Evolutionary conservation across 1,140 invertebrate genomes (phyloP).

Genomic region (Apis florea): DNA sequence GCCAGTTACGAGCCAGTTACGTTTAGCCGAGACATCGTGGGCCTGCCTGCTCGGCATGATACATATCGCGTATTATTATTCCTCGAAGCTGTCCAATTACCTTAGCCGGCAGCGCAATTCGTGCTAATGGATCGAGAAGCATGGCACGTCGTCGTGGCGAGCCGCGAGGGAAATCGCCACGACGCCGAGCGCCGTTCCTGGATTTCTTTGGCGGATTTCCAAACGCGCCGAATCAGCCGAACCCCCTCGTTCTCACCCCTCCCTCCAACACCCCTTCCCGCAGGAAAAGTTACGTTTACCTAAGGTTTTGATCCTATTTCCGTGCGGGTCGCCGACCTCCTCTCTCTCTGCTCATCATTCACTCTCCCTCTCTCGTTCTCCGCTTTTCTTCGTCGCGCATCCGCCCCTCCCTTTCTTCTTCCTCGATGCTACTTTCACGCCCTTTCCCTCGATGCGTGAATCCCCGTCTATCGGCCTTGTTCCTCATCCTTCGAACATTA

Average conservation of each 20-base stretch:
- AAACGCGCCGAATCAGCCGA: constrained; percentile 68
- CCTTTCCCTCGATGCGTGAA: too few relatives aligned
- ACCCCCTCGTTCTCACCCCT: constrained; percentile 1
- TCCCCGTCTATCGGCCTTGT: too few relatives aligned
- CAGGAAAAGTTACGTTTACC: constrained; percentile 76
- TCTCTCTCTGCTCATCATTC: constrained; percentile 36
- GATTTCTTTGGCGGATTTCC: constrained; percentile 76
- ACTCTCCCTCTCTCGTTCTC: constrained; percentile 37
- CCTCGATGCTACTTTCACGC: too few relatives aligned
- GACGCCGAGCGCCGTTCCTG: constrained; percentile 58
- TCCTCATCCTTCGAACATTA: too few relatives aligned
- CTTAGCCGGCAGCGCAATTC: constrained; percentile 61
- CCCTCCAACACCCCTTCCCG: constrained; percentile 44
- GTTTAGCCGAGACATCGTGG: not conserved
- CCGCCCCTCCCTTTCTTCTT: too few relatives aligned
- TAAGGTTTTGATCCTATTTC: constrained; percentile 77
- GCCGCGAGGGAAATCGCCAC: constrained; percentile 64
- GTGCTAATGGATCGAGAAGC: constrained; percentile 66
- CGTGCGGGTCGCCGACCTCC: constrained; percentile 73
- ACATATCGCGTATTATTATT: constrained; percentile 66
- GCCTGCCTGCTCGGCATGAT: constrained; percentile 34
- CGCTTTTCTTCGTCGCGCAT: too few relatives aligned
- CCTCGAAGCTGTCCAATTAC: constrained; percentile 66
- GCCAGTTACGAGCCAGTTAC: constrained; percentile 6
- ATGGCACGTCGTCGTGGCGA: constrained; percentile 50